Evolutionary conservation across 1,140 invertebrate genomes (phyloP).

Genomic region (Pachypeltis micranthus): DNA sequence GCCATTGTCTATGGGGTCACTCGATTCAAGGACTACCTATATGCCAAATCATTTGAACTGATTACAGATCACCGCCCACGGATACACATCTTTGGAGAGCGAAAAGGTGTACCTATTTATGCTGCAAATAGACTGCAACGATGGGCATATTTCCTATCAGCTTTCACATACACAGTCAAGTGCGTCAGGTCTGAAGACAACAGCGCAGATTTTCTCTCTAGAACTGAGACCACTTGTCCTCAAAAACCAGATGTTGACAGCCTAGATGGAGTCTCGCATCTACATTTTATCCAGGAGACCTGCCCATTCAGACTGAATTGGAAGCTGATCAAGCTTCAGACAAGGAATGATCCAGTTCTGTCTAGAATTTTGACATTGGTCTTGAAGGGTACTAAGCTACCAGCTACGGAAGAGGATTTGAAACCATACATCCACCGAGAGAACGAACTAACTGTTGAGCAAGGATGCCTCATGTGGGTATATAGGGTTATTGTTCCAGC

Average conservation of each 20-base stretch:
- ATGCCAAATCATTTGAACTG: not conserved
- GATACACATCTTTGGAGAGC: not conserved
- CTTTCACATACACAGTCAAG: constrained; percentile 16
- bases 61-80: not conserved
- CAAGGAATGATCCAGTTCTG: too few relatives aligned
- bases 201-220: not conserved
- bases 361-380: too few relatives aligned
- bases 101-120: constrained; percentile 16
- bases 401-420: too few relatives aligned
- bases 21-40: constrained; percentile 14
- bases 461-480: not conserved
- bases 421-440: not conserved
- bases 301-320: too few relatives aligned
- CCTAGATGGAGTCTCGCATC: too few relatives aligned
- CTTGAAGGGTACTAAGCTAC: too few relatives aligned
- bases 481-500: not conserved
- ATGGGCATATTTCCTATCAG: constrained; percentile 17
- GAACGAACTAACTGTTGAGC: not conserved
- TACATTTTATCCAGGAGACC: too few relatives aligned
- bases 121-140: constrained; percentile 19
- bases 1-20: constrained; percentile 36
- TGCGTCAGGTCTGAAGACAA: constrained; percentile 3
- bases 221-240: too few relatives aligned
- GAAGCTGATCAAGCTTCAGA: too few relatives aligned
- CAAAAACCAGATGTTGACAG: not conserved